A percentile compares a stretch with the other conserved stretches of the same genome.
Conservation (phyloP, 2,113 vertebrate species). For the Nycticebus coucang region DNA sequence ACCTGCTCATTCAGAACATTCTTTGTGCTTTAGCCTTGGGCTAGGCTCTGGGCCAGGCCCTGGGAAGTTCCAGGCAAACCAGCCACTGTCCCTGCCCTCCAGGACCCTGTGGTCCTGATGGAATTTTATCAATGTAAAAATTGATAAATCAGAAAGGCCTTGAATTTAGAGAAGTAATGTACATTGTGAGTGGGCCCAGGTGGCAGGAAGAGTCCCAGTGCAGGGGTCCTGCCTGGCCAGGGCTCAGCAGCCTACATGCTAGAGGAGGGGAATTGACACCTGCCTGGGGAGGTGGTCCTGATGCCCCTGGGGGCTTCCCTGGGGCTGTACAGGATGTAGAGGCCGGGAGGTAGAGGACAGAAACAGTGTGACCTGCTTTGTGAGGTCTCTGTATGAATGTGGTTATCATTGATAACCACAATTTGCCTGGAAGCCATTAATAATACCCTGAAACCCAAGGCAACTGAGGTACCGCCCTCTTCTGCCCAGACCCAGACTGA, state of each 20-base stretch:
- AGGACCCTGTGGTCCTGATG: background rate
- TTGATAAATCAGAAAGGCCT: accelerated
- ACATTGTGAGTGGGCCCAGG: background rate
- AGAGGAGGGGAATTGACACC: too few relatives aligned
- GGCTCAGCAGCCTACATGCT: too few relatives aligned
- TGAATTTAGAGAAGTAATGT: background rate
- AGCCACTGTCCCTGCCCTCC: too few relatives aligned
- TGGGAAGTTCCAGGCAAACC: background rate
- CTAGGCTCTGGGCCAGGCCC: background rate
- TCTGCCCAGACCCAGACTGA: background rate
- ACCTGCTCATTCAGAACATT: too few relatives aligned
- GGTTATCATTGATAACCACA: background rate
- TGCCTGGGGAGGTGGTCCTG: background rate
- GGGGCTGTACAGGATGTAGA: background rate
- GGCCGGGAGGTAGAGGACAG: background rate
- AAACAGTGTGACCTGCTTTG: background rate
- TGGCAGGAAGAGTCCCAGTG: too few relatives aligned
- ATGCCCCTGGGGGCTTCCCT: background rate
- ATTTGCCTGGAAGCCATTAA: background rate
- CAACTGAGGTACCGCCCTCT: too few relatives aligned
- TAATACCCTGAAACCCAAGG: background rate
- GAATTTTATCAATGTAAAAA: accelerated
- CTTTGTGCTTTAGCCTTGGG: background rate
- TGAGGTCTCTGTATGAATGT: background rate
- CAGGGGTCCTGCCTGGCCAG: too few relatives aligned